Conservation (phyloP, 2,888 invertebrate species). For the Nemurella pictetii region DNA sequence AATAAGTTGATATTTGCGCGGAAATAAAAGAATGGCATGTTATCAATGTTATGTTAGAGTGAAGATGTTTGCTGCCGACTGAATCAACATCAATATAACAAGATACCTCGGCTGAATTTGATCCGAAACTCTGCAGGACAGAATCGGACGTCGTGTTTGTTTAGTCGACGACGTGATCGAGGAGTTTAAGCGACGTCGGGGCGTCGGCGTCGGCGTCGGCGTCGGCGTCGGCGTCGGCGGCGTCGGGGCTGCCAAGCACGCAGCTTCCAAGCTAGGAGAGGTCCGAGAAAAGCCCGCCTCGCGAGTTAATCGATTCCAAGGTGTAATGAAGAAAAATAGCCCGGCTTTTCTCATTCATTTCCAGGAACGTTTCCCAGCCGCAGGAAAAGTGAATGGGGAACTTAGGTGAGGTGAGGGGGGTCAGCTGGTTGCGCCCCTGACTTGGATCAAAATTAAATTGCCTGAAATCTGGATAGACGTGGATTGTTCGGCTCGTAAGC, state of each 20-base stretch:
- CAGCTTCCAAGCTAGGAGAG: background rate
- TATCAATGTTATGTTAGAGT: background rate
- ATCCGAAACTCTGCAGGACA: constrained; percentile 12
- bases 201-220: background rate
- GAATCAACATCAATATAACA: constrained; percentile 26
- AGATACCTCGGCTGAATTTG: constrained; percentile 10
- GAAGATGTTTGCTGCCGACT: background rate
- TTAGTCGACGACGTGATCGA: constrained; percentile 19
- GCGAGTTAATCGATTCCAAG: constrained; percentile 21
- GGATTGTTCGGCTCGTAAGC: background rate
- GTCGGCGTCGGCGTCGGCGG: background rate
- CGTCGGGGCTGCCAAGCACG: background rate
- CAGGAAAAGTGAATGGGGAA: background rate
- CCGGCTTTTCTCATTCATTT: constrained; percentile 9
- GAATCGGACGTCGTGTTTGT: constrained; percentile 10
- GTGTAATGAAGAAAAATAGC: constrained; percentile 28
- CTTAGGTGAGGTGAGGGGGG: background rate
- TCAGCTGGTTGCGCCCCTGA: background rate
- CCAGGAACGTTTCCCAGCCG: background rate
- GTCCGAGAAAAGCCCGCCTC: background rate
- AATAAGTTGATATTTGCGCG: background rate
- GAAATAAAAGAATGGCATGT: constrained; percentile 2
- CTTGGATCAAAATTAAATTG: background rate
- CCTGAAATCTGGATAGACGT: background rate
- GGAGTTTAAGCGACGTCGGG: constrained; percentile 9